Percentiles rank a stretch among this genome's conserved stretches.
Conservation (phyloP, 2,113 vertebrate genomes). For the Chunga burmeisteri region DNA sequence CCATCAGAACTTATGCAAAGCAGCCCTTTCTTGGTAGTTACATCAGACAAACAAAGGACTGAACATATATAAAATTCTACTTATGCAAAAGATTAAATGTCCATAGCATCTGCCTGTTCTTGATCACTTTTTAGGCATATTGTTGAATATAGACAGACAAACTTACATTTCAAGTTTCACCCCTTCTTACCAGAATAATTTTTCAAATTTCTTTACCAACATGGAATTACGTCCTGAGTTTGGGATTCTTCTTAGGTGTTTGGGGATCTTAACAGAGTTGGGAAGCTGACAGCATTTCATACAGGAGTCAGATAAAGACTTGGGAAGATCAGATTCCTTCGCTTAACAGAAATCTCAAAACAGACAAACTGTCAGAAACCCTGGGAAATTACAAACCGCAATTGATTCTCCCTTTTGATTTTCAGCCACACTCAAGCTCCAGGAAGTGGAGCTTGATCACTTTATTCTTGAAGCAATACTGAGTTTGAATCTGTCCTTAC, state of each 20-base stretch:
- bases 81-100: background rate
- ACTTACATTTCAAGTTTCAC: background rate
- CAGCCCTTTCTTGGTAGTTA: background rate
- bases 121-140: background rate
- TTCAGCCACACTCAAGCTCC: background rate
- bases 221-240: background rate
- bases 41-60: background rate
- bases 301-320: background rate
- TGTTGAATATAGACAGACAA: background rate
- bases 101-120: background rate
- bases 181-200: background rate
- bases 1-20: background rate
- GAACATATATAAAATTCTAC: background rate
- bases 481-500: background rate
- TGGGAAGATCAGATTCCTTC: background rate
- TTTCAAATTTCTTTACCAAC: background rate
- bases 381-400: background rate
- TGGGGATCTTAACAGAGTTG: background rate
- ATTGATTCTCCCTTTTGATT: background rate
- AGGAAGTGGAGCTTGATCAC: background rate
- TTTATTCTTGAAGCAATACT: background rate
- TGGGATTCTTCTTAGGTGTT: background rate
- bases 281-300: background rate
- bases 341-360: background rate
- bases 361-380: background rate